Percentiles rank a stretch among this genome's conserved stretches.
These are phyloP conservation scores for Aphis gossypii DNA, from an alignment of 1,140 invertebrate genomes.

Conservation along the genomic window DNA sequence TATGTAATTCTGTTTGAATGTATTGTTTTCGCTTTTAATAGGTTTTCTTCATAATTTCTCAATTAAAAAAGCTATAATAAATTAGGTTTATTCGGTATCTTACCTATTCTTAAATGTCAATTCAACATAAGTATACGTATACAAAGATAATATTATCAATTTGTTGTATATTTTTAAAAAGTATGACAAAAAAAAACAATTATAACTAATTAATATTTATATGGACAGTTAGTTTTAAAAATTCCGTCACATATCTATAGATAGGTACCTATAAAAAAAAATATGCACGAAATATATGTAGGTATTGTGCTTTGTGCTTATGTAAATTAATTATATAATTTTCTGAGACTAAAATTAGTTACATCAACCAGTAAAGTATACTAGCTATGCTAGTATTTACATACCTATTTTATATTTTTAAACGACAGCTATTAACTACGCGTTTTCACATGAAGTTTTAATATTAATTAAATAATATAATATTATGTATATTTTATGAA, in stretches of 20 bases:
- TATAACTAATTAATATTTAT: neutral
- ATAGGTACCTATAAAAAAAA: neutral
- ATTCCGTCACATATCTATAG: neutral
- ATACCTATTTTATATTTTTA: no score
- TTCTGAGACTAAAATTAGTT: neutral
- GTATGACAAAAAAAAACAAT: neutral
- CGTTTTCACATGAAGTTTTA: no score
- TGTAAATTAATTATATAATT: neutral
- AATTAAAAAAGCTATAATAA: neutral
- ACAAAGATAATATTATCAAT: no score
- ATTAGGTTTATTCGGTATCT: neutral
- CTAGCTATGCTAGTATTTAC: no score
- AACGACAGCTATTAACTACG: no score
- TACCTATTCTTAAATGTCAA: neutral
- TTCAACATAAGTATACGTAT: no score
- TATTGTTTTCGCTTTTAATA: neutral
- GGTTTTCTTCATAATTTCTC: neutral
- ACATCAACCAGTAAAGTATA: neutral
- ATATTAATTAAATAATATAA: no score
- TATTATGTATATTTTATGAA: no score
- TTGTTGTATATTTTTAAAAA: neutral
- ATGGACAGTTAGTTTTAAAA: neutral
- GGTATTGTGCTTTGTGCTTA: slow-evolving; percentile 8
- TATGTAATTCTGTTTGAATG: neutral
- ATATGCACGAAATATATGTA: neutral